Evolutionary conservation across 2,113 vertebrate genomes (phyloP).

Genomic region (Amblyopsis rosae): DNA sequence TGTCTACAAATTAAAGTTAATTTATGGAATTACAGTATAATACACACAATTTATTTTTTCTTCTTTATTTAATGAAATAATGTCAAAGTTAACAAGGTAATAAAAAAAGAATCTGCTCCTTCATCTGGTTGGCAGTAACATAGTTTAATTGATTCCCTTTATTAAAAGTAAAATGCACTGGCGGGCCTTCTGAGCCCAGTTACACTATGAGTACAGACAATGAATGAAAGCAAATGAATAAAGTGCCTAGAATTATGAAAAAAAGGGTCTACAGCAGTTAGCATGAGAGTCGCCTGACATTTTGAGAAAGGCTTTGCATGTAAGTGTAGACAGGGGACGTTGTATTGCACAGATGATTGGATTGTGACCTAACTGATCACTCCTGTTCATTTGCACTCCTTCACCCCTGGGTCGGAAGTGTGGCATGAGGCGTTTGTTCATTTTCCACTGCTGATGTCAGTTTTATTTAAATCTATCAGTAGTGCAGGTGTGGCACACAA

Average conservation of each 20-base stretch:
- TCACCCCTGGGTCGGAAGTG: slow-evolving; percentile 68
- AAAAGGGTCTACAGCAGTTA: background rate
- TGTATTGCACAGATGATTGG: slow-evolving; percentile 45
- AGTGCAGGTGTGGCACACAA: slow-evolving; percentile 68
- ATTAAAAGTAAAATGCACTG: slow-evolving; percentile 67
- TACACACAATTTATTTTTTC: background rate
- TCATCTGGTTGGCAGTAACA: slow-evolving; percentile 54
- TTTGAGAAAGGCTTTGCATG: slow-evolving; percentile 44
- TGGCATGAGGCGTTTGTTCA: slow-evolving; percentile 71
- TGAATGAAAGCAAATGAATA: slow-evolving; percentile 20
- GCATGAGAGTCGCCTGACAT: slow-evolving; percentile 39
- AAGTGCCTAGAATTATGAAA: slow-evolving; percentile 5
- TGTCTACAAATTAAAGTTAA: slow-evolving; percentile 1
- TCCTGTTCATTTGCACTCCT: slow-evolving; percentile 76
- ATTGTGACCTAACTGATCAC: slow-evolving; percentile 58
- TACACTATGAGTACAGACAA: slow-evolving; percentile 33
- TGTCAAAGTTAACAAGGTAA: slow-evolving; percentile 24
- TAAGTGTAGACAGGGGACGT: slow-evolving; percentile 44
- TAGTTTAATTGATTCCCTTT: slow-evolving; percentile 68
- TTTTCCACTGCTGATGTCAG: slow-evolving; percentile 72
- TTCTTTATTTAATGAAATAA: slow-evolving; percentile 14
- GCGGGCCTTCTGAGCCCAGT: slow-evolving; percentile 43
- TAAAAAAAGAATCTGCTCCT: slow-evolving; percentile 36
- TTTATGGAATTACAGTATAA: background rate
- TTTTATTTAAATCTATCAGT: slow-evolving; percentile 69